Conservation (phyloP, 2,113 vertebrate genomes). For the Indicator maculatus region DNA sequence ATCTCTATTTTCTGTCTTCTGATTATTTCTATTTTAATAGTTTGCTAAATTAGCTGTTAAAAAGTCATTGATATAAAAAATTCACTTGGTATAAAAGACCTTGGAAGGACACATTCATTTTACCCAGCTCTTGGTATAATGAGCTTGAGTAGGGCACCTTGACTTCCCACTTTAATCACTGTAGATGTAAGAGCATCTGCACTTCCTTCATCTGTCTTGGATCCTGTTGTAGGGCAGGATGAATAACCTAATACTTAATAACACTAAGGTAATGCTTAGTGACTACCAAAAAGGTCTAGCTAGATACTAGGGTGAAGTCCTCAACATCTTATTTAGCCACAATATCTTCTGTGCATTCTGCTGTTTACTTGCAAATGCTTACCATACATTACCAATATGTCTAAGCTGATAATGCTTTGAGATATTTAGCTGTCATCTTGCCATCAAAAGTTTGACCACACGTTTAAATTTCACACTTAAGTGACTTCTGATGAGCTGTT, state of each 20-base stretch:
- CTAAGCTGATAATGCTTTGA: neutral
- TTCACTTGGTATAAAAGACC: neutral
- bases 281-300: neutral
- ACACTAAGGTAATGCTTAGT: neutral
- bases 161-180: neutral
- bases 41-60: neutral
- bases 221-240: neutral
- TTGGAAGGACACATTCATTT: neutral
- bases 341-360: neutral
- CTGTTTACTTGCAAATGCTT: neutral
- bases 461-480: neutral
- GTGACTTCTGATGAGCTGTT: neutral
- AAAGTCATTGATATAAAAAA: neutral
- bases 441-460: neutral
- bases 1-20: neutral
- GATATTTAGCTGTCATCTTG: neutral
- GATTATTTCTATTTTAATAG: neutral
- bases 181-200: neutral
- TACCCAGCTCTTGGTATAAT: neutral
- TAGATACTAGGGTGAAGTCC: neutral
- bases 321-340: neutral
- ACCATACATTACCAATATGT: neutral
- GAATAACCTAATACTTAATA: neutral
- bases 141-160: neutral
- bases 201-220: neutral